phyloP scores from a whole-genome alignment of 2,797 vertebrate genomes.

The Balearica regulorum region DNA sequence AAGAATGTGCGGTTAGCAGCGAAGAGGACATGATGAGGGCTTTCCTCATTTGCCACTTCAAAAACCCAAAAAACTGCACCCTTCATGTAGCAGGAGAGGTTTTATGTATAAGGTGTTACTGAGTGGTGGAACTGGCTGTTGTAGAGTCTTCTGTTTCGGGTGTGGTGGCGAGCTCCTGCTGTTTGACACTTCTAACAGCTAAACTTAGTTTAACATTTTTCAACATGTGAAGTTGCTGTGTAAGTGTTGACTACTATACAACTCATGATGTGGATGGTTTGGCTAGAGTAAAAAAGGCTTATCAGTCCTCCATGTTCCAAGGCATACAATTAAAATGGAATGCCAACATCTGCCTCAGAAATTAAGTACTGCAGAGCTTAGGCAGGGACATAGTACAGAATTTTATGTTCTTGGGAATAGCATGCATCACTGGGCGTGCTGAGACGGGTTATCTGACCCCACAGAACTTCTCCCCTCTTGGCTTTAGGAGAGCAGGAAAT shows the following conservation, averaged over 20 bases:
- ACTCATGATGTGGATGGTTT: background rate
- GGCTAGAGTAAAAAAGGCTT: background rate
- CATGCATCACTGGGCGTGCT: accelerated
- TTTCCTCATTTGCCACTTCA: background rate
- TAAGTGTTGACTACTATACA: background rate
- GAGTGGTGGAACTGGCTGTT: background rate
- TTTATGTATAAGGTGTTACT: background rate
- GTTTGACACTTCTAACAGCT: background rate
- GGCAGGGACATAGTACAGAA: background rate
- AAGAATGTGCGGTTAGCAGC: background rate
- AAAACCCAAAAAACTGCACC: background rate
- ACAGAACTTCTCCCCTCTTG: background rate
- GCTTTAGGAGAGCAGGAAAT: background rate
- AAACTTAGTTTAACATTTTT: background rate
- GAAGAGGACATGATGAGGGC: background rate
- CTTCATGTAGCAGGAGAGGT: background rate
- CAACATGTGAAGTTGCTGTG: background rate
- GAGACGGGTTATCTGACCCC: background rate
- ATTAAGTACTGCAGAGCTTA: background rate
- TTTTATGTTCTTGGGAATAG: background rate
- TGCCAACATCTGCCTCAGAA: background rate
- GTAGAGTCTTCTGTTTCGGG: background rate
- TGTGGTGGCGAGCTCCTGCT: background rate
- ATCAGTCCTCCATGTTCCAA: background rate
- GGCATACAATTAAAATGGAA: background rate